phyloP scores from a whole-genome alignment of 1,140 invertebrate species.

The Phthorimaea operculella region DNA sequence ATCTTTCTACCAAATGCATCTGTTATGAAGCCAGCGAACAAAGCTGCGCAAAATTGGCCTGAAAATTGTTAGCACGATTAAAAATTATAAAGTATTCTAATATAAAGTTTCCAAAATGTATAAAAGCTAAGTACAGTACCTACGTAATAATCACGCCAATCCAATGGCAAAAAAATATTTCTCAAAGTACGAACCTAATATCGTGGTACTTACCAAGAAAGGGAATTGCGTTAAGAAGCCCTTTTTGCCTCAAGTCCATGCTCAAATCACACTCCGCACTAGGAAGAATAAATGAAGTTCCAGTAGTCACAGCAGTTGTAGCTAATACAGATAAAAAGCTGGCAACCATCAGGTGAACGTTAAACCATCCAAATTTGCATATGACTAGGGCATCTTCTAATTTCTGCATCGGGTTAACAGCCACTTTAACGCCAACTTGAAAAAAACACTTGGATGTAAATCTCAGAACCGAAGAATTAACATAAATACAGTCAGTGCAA shows the following conservation, averaged over 20 bases:
- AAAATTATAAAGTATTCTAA: no score
- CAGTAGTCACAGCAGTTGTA: slow-evolving; percentile 70
- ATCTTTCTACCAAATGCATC: slow-evolving; percentile 76
- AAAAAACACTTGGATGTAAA: no score
- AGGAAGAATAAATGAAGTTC: slow-evolving; percentile 74
- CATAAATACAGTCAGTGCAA: no score
- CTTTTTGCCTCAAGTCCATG: slow-evolving; percentile 71
- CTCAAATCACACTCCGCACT: slow-evolving; percentile 75
- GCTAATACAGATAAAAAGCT: slow-evolving; percentile 69
- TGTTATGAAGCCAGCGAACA: slow-evolving; percentile 78
- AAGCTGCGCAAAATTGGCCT: slow-evolving; percentile 80
- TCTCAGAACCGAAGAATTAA: no score
- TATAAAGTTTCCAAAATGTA: no score
- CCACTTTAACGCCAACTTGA: background rate
- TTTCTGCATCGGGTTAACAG: slow-evolving; percentile 32
- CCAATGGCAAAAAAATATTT: no score
- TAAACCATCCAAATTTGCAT: slow-evolving; percentile 72
- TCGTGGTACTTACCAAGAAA: slow-evolving; percentile 68
- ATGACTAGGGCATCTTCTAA: slow-evolving; percentile 66
- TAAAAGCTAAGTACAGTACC: no score
- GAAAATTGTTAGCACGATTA: slow-evolving; percentile 13
- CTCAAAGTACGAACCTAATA: no score
- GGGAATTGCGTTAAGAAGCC: slow-evolving; percentile 71
- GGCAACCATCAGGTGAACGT: slow-evolving; percentile 68
- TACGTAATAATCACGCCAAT: no score